phyloP scores from a whole-genome alignment of 2,113 vertebrate genomes.

The Trichomycterus rosablanca region DNA sequence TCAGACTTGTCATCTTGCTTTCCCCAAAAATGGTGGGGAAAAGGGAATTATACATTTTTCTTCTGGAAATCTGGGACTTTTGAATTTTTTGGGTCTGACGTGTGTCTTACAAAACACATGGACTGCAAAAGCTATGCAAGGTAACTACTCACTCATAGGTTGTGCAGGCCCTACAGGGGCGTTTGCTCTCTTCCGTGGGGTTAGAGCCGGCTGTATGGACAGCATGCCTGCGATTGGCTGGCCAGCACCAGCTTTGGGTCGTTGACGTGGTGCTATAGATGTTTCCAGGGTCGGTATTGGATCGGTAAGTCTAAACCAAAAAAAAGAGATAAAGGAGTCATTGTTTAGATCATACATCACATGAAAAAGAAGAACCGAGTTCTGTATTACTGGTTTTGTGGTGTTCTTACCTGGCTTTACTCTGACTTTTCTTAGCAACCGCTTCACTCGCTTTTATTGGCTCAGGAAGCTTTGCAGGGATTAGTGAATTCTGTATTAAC shows the following conservation, averaged over 20 bases:
- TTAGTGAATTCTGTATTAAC: constrained; percentile 75
- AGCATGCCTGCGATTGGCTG: constrained; percentile 89
- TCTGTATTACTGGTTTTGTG: not conserved
- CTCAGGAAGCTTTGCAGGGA: constrained; percentile 91
- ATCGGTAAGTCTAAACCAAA: constrained; percentile 79
- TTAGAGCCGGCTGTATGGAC: constrained; percentile 91
- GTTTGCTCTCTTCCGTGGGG: constrained; percentile 84
- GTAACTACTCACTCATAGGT: constrained; percentile 68
- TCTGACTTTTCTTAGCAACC: constrained; percentile 93
- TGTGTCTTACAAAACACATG: too few relatives aligned
- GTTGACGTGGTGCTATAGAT: constrained; percentile 92
- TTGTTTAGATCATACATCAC: not conserved
- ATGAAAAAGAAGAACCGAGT: not conserved
- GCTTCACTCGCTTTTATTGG: constrained; percentile 94
- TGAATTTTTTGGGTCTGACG: too few relatives aligned
- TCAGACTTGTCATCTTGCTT: too few relatives aligned
- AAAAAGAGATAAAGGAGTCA: not conserved
- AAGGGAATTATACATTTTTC: too few relatives aligned
- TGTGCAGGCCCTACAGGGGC: constrained; percentile 64
- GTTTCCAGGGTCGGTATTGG: constrained; percentile 90
- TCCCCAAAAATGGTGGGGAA: too few relatives aligned
- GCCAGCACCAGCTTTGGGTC: constrained; percentile 91
- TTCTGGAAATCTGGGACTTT: too few relatives aligned
- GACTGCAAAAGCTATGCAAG: too few relatives aligned
- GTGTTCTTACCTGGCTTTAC: constrained; percentile 85